Percentiles rank a stretch among this genome's conserved stretches.
These are phyloP conservation scores for Coccyzus lansbergi DNA, from an alignment of 2,797 vertebrate species.

Conservation along the genomic window DNA sequence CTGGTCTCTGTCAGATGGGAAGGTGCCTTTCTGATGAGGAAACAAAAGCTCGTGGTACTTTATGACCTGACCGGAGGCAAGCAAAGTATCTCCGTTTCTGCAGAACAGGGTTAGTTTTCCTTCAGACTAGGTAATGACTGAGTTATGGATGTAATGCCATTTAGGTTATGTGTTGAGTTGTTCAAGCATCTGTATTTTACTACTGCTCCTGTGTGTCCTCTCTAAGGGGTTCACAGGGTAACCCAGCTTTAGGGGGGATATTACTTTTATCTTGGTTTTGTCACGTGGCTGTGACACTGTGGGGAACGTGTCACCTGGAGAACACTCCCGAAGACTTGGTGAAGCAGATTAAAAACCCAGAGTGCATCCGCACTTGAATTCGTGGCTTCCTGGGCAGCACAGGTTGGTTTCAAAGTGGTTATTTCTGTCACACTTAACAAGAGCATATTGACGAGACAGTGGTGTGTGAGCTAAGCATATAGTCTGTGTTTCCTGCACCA, in stretches of 20 bases:
- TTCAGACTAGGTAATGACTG: background rate
- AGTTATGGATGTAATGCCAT: background rate
- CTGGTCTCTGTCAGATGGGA: background rate
- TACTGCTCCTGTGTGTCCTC: background rate
- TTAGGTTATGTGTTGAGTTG: background rate
- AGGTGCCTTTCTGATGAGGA: background rate
- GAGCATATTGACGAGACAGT: background rate
- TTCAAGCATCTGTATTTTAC: background rate
- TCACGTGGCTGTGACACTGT: background rate
- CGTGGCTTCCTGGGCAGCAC: background rate
- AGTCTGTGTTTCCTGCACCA: background rate
- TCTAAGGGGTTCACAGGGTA: background rate
- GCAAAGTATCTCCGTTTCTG: background rate
- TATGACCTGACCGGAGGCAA: background rate
- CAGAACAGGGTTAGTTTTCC: background rate
- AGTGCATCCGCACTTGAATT: background rate
- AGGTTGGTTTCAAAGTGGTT: background rate
- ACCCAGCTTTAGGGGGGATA: background rate
- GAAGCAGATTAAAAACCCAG: background rate
- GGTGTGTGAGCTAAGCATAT: background rate
- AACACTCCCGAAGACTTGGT: background rate
- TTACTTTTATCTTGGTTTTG: background rate
- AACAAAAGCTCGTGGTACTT: background rate
- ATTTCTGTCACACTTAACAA: constrained; percentile 23
- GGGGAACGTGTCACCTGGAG: background rate